phyloP scores from a whole-genome alignment of 2,888 invertebrate species.

The Lasioglossum pauxillum region DNA sequence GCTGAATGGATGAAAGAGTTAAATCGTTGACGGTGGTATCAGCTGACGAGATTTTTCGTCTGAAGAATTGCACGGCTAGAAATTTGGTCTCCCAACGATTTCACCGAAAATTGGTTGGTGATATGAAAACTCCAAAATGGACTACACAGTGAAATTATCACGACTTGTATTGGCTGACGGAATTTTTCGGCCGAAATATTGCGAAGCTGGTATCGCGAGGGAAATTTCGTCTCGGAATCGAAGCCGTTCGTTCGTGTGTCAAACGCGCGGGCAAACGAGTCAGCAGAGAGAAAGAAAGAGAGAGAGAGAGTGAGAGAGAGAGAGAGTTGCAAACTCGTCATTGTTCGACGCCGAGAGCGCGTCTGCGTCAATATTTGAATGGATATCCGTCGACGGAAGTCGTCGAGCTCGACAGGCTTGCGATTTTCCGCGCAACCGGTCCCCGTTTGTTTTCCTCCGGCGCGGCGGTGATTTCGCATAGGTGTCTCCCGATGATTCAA shows the following conservation, averaged over 20 bases:
- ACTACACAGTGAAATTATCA: background rate
- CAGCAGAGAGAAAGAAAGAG: conserved; percentile 8
- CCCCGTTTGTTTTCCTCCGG: background rate
- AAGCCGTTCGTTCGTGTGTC: background rate
- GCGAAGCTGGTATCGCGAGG: background rate
- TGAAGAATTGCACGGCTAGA: no score
- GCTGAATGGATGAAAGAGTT: no score
- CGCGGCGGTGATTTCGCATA: background rate
- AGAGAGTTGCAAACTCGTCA: conserved; percentile 21
- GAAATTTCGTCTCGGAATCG: background rate
- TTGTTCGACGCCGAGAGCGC: conserved; percentile 57
- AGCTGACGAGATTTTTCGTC: no score
- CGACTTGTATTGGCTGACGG: background rate
- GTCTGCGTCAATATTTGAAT: conserved; percentile 63
- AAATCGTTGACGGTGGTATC: no score
- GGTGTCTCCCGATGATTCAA: conserved; percentile 19
- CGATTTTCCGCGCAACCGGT: conserved; percentile 27
- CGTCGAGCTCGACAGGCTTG: conserved; percentile 20
- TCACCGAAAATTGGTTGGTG: no score
- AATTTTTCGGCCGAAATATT: background rate
- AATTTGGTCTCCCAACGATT: no score
- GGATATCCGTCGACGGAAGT: conserved; percentile 48
- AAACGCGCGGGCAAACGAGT: background rate
- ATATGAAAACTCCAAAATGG: no score
- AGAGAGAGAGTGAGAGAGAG: background rate